phyloP scores from a whole-genome alignment of 2,888 invertebrate genomes.

The Nymphalis c-album region DNA sequence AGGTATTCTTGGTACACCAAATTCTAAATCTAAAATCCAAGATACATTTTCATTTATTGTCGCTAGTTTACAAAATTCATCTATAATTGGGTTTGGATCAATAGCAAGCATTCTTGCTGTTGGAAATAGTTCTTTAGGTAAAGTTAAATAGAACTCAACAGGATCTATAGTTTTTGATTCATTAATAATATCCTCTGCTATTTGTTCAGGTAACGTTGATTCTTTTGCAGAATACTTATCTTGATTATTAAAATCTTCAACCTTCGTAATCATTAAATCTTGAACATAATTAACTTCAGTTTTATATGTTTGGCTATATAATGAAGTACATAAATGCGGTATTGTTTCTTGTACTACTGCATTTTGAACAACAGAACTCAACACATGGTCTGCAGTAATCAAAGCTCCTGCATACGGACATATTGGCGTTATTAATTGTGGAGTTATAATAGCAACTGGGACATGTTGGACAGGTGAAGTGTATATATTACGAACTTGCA shows the following conservation, averaged over 20 bases:
- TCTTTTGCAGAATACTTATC: conserved; percentile 18
- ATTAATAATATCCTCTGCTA: conserved; percentile 1
- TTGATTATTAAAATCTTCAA: conserved; percentile 22
- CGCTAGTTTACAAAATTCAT: conserved; percentile 58
- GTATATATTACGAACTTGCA: conserved; percentile 38
- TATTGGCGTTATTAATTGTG: conserved; percentile 40
- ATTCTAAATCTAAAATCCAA: conserved; percentile 67
- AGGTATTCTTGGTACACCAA: conserved; percentile 55
- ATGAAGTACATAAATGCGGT: conserved; percentile 14
- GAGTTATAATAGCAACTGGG: conserved; percentile 40
- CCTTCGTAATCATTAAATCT: conserved; percentile 17
- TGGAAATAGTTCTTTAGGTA: conserved; percentile 62
- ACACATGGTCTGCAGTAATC: conserved; percentile 28
- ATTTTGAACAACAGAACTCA: conserved; percentile 30
- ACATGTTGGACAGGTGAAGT: conserved; percentile 35
- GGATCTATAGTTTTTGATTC: conserved; percentile 17
- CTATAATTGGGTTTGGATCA: conserved; percentile 64
- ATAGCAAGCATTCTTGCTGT: conserved; percentile 51
- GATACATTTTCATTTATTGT: conserved; percentile 47
- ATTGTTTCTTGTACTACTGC: conserved; percentile 21
- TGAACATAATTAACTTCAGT: conserved; percentile 14
- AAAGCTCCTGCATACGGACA: conserved; percentile 39
- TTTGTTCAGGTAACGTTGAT: conserved; percentile 11
- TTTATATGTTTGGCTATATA: conserved; percentile 19
- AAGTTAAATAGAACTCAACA: conserved; percentile 30